These are phyloP conservation scores for Enoplosus armatus DNA, from an alignment of 2,797 vertebrate species.

Conservation along the genomic window DNA sequence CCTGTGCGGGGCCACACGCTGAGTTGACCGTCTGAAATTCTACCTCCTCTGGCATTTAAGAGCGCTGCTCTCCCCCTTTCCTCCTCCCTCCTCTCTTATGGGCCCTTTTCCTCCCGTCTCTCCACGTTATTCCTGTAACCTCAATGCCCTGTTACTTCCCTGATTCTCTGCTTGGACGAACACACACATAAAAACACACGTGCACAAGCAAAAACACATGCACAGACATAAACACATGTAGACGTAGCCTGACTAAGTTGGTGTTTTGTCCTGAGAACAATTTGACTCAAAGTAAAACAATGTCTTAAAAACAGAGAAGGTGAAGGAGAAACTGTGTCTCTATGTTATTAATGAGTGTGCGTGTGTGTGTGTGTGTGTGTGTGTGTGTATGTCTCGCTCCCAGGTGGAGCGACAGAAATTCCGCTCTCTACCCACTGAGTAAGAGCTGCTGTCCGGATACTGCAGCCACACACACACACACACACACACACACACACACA, in stretches of 20 bases:
- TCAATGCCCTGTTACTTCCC: slow-evolving; percentile 63
- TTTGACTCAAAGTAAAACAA: slow-evolving; percentile 51
- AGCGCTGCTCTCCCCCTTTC: slow-evolving; percentile 67
- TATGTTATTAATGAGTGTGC: neutral
- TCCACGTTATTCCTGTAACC: slow-evolving; percentile 62
- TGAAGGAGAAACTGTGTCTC: slow-evolving; percentile 40
- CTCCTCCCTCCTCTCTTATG: slow-evolving; percentile 61
- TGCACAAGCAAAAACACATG: slow-evolving; percentile 34
- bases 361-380: slow-evolving; percentile 7
- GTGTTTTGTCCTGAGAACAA: slow-evolving; percentile 36
- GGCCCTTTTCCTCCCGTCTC: slow-evolving; percentile 65
- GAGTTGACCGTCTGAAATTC: slow-evolving; percentile 83
- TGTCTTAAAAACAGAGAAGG: slow-evolving; percentile 41
- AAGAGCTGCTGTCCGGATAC: slow-evolving; percentile 71
- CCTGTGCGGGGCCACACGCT: slow-evolving; percentile 84
- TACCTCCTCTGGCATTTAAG: slow-evolving; percentile 84
- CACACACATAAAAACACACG: slow-evolving; percentile 45
- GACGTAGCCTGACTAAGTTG: slow-evolving; percentile 22
- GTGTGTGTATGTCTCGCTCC: slow-evolving; percentile 29
- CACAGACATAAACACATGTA: slow-evolving; percentile 1
- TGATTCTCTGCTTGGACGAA: slow-evolving; percentile 56
- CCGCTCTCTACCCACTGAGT: slow-evolving; percentile 55
- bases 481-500: slow-evolving; percentile 48
- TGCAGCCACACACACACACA: slow-evolving; percentile 47
- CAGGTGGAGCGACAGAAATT: slow-evolving; percentile 67